Evolutionary conservation across 2,797 vertebrate species (phyloP).

Genomic region (Cyprinella venusta): DNA sequence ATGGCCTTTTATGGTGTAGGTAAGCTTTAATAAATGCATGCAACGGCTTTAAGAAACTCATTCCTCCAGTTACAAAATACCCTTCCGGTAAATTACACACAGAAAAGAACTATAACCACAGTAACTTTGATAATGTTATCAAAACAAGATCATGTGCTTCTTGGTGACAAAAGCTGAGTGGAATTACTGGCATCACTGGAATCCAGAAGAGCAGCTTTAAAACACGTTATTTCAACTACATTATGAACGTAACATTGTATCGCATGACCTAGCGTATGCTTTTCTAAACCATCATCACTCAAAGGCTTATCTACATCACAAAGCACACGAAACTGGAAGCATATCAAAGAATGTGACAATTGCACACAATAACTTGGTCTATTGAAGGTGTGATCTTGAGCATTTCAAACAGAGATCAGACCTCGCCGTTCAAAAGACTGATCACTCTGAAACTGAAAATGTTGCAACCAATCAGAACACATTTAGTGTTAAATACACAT

Average conservation of each 20-base stretch:
- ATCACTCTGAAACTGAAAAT: background rate
- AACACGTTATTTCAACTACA: background rate
- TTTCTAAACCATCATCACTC: background rate
- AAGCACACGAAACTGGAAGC: conserved; percentile 3
- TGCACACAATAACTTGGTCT: conserved; percentile 16
- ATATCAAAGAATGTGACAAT: conserved; percentile 24
- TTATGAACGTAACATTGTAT: background rate
- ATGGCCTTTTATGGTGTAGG: too few species aligned
- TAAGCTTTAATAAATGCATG: background rate
- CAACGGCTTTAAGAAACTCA: background rate
- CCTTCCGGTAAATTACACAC: background rate
- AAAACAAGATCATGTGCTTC: conserved; percentile 15
- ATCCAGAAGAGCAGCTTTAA: conserved; percentile 18
- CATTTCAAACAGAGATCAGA: conserved; percentile 14
- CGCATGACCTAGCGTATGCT: background rate
- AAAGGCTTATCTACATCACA: background rate
- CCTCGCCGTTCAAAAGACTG: background rate
- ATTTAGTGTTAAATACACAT: background rate
- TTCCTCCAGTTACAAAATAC: background rate
- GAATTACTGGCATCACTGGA: conserved; percentile 24
- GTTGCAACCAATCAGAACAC: background rate
- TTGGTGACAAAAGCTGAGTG: background rate
- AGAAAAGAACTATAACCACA: background rate
- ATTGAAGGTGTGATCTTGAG: conserved; percentile 18
- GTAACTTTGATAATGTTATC: conserved; percentile 12